phyloP scores from a whole-genome alignment of 2,113 vertebrate genomes.

The Hypomesus transpacificus region DNA sequence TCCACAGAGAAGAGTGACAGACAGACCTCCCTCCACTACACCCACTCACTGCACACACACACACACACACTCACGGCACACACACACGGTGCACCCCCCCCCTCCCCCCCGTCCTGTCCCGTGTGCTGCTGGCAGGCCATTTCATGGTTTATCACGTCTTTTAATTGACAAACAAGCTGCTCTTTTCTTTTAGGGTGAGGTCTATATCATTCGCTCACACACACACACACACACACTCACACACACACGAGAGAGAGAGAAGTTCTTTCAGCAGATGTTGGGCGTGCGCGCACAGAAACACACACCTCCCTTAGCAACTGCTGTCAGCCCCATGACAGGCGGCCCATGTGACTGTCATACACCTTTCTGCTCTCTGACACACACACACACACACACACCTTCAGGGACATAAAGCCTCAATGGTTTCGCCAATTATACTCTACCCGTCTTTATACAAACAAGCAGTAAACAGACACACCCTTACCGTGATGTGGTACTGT shows the following conservation, averaged over 20 bases:
- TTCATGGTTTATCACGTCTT: constrained; percentile 84
- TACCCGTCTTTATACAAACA: neutral
- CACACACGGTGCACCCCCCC: constrained; percentile 55
- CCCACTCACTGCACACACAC: neutral
- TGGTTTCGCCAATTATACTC: neutral
- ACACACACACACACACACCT: constrained; percentile 35
- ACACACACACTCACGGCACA: no score
- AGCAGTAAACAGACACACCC: constrained; percentile 40
- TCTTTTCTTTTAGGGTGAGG: constrained; percentile 81
- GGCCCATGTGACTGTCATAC: constrained; percentile 46
- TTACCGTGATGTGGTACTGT: constrained; percentile 98
- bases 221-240: constrained; percentile 26
- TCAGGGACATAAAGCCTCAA: neutral
- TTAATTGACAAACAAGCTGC: constrained; percentile 84
- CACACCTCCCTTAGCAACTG: neutral
- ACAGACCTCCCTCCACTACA: constrained; percentile 59
- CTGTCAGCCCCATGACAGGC: constrained; percentile 32
- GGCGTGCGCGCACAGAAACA: constrained; percentile 9
- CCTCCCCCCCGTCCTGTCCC: constrained; percentile 55
- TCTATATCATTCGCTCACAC: constrained; percentile 71
- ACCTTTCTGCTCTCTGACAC: constrained; percentile 36
- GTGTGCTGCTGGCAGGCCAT: constrained; percentile 75
- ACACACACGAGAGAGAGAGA: constrained; percentile 41
- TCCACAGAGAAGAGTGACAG: constrained; percentile 75
- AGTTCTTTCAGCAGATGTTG: constrained; percentile 59